Conservation (phyloP, 1,140 invertebrate genomes). For the Oncopodura yosiiana region DNA sequence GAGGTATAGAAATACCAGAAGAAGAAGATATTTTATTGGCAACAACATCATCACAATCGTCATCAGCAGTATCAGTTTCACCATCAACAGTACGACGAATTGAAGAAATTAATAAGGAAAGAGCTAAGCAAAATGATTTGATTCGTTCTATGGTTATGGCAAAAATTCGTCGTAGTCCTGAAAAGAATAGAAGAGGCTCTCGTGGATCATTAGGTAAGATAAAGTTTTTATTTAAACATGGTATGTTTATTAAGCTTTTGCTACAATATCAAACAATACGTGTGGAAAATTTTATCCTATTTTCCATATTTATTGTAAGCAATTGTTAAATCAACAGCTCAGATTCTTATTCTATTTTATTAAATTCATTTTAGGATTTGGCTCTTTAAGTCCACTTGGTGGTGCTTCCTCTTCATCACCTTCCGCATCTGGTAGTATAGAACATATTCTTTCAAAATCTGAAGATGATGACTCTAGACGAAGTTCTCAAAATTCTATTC, state of each 20-base stretch:
- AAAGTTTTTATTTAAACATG: too few relatives aligned
- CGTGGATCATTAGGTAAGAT: too few relatives aligned
- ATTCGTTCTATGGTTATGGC: conserved; percentile 69
- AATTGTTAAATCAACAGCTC: too few relatives aligned
- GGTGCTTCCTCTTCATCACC: conserved; percentile 14
- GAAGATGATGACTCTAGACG: conserved; percentile 1
- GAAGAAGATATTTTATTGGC: background rate
- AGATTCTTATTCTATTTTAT: too few relatives aligned
- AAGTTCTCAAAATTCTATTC: conserved; percentile 25
- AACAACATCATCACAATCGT: background rate
- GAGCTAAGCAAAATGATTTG: conserved; percentile 57
- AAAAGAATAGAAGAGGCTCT: conserved; percentile 39
- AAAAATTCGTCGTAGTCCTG: conserved; percentile 45
- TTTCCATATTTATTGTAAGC: too few relatives aligned
- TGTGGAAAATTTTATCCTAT: too few relatives aligned
- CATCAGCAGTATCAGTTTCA: conserved; percentile 30
- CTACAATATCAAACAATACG: too few relatives aligned
- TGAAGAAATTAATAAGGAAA: conserved; percentile 55
- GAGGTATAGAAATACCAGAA: conserved; percentile 10
- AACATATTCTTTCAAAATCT: conserved; percentile 5
- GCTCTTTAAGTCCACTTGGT: conserved; percentile 41
- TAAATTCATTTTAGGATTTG: too few relatives aligned
- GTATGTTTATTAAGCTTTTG: too few relatives aligned
- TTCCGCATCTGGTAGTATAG: conserved; percentile 16
- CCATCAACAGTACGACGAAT: conserved; percentile 48